Conservation (phyloP, 1,140 invertebrate genomes). For the Papilio dardanus region DNA sequence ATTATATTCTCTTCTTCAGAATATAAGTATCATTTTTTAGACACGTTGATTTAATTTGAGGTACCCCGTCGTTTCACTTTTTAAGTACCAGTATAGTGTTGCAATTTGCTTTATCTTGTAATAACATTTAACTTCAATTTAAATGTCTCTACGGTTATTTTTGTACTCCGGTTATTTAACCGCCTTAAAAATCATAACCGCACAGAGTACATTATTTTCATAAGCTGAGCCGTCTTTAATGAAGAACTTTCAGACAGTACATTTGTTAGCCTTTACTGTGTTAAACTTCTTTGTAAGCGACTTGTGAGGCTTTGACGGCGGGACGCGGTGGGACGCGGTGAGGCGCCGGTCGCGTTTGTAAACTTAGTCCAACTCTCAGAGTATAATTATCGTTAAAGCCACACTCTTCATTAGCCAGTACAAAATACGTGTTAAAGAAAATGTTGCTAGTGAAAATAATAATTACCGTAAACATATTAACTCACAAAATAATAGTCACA, state of each 20-base stretch:
- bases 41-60: no score
- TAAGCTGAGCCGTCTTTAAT: constrained; percentile 57
- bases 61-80: no score
- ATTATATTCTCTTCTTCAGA: no score
- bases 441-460: not conserved
- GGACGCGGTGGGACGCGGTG: no score
- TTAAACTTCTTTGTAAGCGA: constrained; percentile 60
- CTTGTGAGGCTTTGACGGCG: constrained; percentile 48
- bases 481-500: no score
- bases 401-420: constrained; percentile 15
- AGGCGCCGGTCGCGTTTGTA: constrained; percentile 48
- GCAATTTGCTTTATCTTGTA: no score
- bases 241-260: constrained; percentile 63
- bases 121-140: no score
- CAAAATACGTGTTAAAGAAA: not conserved
- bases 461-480: no score
- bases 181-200: not conserved
- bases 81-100: no score
- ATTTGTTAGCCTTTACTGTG: constrained; percentile 57
- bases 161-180: not conserved
- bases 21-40: no score
- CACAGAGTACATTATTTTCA: constrained; percentile 67
- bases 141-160: no score
- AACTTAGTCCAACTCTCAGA: constrained; percentile 54
- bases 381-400: constrained; percentile 35